Evolutionary conservation across 1,140 invertebrate genomes (phyloP).

Genomic region (Drosophila obscura): DNA sequence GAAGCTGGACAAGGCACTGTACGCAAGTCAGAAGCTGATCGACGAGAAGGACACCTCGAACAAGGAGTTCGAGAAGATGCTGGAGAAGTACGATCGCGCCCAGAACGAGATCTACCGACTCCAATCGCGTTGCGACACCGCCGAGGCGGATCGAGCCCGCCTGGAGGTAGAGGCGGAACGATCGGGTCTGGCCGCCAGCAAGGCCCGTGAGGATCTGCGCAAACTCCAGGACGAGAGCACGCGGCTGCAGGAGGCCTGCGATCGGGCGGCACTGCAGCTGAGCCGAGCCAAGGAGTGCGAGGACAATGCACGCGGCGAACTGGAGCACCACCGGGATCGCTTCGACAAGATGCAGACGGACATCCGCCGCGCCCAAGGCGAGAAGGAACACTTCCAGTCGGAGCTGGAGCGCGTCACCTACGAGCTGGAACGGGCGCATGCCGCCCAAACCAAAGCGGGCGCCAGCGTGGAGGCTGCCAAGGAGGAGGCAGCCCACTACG

Average conservation of each 20-base stretch:
- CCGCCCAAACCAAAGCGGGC: slow-evolving; percentile 92
- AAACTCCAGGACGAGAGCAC: slow-evolving; percentile 93
- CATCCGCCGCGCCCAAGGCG: slow-evolving; percentile 90
- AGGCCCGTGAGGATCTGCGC: slow-evolving; percentile 93
- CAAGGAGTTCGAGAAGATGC: slow-evolving; percentile 95
- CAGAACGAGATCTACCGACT: slow-evolving; percentile 95
- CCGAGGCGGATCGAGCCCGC: slow-evolving; percentile 93
- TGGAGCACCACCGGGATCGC: slow-evolving; percentile 94
- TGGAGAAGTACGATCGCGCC: slow-evolving; percentile 96
- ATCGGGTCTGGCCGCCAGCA: slow-evolving; percentile 89
- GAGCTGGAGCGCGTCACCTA: slow-evolving; percentile 94
- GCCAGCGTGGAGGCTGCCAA: slow-evolving; percentile 93
- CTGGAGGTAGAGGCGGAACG: slow-evolving; percentile 94
- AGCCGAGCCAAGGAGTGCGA: slow-evolving; percentile 94
- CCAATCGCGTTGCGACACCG: slow-evolving; percentile 93
- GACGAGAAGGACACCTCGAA: slow-evolving; percentile 94
- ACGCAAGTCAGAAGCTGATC: slow-evolving; percentile 90
- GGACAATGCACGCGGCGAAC: slow-evolving; percentile 94
- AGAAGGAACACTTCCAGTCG: slow-evolving; percentile 93
- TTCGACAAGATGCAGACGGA: slow-evolving; percentile 95
- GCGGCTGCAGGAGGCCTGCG: slow-evolving; percentile 93
- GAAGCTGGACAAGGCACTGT: slow-evolving; percentile 93
- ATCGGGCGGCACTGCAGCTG: slow-evolving; percentile 92
- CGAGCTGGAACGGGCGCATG: slow-evolving; percentile 92
- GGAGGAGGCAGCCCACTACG: slow-evolving; percentile 93